phyloP scores from a whole-genome alignment of 2,797 vertebrate genomes.

The Antennarius maculatus region DNA sequence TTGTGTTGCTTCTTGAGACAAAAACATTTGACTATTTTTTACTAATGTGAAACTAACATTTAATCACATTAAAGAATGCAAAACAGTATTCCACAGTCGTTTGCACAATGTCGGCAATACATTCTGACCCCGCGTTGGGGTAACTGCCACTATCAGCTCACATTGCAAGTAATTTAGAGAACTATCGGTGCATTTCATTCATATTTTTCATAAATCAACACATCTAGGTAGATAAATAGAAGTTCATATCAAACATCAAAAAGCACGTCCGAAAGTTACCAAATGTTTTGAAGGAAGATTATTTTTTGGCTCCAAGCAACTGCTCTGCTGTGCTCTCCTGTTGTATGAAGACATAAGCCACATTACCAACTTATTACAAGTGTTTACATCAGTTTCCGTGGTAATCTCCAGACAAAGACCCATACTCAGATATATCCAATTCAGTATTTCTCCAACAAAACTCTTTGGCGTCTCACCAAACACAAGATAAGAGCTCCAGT shows the following conservation, averaged over 20 bases:
- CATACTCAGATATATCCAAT: conserved; percentile 44
- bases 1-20: conserved; percentile 20
- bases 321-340: too few species aligned
- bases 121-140: conserved; percentile 34
- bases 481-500: conserved; percentile 30
- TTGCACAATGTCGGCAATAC: conserved; percentile 3
- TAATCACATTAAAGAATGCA: conserved; percentile 16
- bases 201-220: conserved; percentile 65
- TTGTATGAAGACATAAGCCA: conserved; percentile 39
- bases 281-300: conserved; percentile 39
- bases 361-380: conserved; percentile 60
- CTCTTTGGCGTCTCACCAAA: conserved; percentile 24
- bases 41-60: conserved; percentile 44
- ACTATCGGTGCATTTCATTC: conserved; percentile 50
- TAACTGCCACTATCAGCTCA: conserved; percentile 39
- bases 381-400: conserved; percentile 67
- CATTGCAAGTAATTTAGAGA: conserved; percentile 43
- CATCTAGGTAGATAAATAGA: conserved; percentile 50
- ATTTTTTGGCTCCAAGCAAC: conserved; percentile 27
- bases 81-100: too few species aligned
- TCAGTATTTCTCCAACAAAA: conserved; percentile 37
- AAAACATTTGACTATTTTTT: conserved; percentile 25
- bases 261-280: conserved; percentile 45
- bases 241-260: conserved; percentile 51
- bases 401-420: conserved; percentile 61